These are phyloP conservation scores for Bettongia penicillata DNA, from an alignment of 2,113 vertebrate species.

Conservation along the genomic window DNA sequence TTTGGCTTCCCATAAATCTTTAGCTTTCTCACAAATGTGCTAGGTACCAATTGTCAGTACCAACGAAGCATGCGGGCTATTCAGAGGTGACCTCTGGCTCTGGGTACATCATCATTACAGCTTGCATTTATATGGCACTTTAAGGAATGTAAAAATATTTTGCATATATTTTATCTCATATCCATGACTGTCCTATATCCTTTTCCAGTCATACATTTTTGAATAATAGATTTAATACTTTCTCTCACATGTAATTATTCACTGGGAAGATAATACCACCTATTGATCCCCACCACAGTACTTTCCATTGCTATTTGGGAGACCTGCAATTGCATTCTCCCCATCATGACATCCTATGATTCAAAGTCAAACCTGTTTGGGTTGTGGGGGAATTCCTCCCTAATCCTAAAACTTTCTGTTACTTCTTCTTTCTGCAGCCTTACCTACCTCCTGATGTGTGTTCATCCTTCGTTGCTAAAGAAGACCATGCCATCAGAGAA, in stretches of 20 bases:
- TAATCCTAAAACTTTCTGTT: not conserved
- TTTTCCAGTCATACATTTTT: not conserved
- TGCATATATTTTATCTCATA: too few species aligned
- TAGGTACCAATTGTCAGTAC: too few species aligned
- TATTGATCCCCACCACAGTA: not conserved
- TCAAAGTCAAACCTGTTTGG: not conserved
- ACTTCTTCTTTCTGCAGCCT: not conserved
- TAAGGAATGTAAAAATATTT: too few species aligned
- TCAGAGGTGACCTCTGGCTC: too few species aligned
- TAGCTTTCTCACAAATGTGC: too few species aligned
- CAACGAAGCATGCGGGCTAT: too few species aligned
- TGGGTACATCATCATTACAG: too few species aligned
- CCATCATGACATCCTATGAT: not conserved
- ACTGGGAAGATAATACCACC: not conserved
- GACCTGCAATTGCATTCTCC: not conserved
- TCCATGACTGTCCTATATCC: too few species aligned
- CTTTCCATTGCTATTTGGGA: not conserved
- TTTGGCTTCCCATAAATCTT: too few species aligned
- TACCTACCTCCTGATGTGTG: not conserved
- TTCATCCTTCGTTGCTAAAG: too few species aligned
- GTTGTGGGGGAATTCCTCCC: not conserved
- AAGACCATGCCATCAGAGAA: too few species aligned
- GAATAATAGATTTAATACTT: not conserved
- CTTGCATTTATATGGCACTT: too few species aligned
- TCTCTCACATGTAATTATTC: not conserved